Evolutionary conservation across 2,888 invertebrate genomes (phyloP).

Genomic region (Dryococelus australis): DNA sequence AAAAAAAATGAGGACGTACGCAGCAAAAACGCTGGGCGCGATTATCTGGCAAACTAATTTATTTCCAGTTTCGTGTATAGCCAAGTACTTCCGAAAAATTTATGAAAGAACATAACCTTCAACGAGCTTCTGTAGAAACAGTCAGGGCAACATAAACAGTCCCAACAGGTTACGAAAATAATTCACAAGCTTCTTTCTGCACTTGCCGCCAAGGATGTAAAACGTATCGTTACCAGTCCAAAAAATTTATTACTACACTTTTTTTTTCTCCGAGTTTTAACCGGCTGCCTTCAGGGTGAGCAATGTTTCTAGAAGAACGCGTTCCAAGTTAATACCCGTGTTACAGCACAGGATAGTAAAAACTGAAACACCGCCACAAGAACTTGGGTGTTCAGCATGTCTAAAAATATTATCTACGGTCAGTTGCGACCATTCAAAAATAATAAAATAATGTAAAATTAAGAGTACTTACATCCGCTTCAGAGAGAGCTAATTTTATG

Average conservation of each 20-base stretch:
- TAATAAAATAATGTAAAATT: too few relatives aligned
- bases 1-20: too few relatives aligned
- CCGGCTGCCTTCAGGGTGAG: neutral
- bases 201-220: neutral
- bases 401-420: too few relatives aligned
- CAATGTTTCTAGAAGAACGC: neutral
- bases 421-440: too few relatives aligned
- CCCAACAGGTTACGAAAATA: neutral
- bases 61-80: neutral
- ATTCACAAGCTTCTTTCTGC: neutral
- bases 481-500: too few relatives aligned
- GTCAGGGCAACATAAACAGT: neutral
- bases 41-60: too few relatives aligned
- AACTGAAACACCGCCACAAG: too few relatives aligned
- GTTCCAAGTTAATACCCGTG: too few relatives aligned
- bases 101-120: neutral
- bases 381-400: too few relatives aligned
- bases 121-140: neutral
- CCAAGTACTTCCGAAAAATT: neutral
- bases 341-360: too few relatives aligned
- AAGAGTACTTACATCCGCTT: too few relatives aligned
- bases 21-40: too few relatives aligned
- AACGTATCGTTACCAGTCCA: neutral
- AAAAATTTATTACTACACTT: neutral
- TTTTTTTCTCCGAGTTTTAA: neutral